Evolutionary conservation across 2,888 invertebrate species (phyloP).

Genomic region (Dermolepida albohirtum): DNA sequence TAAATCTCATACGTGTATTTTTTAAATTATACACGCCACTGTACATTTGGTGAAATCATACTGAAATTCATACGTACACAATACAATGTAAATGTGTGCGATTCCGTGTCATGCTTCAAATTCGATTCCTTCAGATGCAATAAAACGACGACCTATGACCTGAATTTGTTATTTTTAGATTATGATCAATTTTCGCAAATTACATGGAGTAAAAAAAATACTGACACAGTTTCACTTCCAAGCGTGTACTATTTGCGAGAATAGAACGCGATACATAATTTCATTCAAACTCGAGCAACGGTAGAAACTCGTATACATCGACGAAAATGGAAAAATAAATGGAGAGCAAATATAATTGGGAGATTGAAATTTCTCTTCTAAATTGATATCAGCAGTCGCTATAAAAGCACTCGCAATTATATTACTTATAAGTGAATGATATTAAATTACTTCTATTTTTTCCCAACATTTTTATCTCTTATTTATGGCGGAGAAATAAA

Average conservation of each 20-base stretch:
- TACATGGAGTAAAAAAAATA: constrained; percentile 18
- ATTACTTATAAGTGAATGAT: no score
- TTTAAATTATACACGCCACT: no score
- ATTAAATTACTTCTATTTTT: no score
- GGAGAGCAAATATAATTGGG: not conserved
- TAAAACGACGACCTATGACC: constrained; percentile 31
- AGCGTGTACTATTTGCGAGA: constrained; percentile 12
- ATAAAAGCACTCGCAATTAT: no score
- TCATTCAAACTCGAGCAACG: constrained; percentile 7
- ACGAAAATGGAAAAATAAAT: constrained; percentile 14
- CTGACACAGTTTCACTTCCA: constrained; percentile 23
- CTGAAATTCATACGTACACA: no score
- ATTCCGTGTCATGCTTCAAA: not conserved
- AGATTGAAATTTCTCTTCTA: constrained; percentile 2
- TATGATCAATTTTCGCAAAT: constrained; percentile 31
- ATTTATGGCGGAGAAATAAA: not conserved
- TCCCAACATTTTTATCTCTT: not conserved
- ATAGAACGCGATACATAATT: constrained; percentile 16
- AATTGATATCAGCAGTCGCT: no score
- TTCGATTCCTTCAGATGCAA: constrained; percentile 22
- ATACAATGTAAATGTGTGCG: not conserved
- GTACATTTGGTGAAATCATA: no score
- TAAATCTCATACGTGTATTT: no score
- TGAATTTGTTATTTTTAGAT: constrained; percentile 38
- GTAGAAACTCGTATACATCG: constrained; percentile 9